Conservation (phyloP, 2,797 vertebrate species). For the Pogoniulus pusillus region DNA sequence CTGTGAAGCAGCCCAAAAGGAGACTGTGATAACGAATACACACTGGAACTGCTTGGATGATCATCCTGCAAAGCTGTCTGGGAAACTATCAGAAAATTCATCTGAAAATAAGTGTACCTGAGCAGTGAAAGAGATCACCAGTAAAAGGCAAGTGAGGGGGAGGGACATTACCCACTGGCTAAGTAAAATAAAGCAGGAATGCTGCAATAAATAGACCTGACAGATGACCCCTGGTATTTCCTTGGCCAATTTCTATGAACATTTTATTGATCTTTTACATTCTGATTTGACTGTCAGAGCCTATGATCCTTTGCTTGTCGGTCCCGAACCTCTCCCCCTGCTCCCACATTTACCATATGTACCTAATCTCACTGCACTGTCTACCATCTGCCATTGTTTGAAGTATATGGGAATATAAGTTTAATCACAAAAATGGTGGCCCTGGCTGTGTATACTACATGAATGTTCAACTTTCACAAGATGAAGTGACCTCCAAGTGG, state of each 20-base stretch:
- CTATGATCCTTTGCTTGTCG: constrained; percentile 46
- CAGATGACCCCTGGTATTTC: constrained; percentile 60
- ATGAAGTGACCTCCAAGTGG: constrained; percentile 62
- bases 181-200: constrained; percentile 44
- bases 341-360: constrained; percentile 48
- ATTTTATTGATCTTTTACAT: constrained; percentile 55
- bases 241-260: constrained; percentile 38
- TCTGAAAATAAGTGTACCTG: neutral
- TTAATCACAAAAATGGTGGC: constrained; percentile 49
- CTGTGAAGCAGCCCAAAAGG: neutral
- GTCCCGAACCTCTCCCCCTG: neutral
- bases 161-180: neutral
- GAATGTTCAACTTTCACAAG: constrained; percentile 38
- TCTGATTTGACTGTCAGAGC: constrained; percentile 41
- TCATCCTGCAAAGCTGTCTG: neutral
- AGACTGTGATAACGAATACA: neutral
- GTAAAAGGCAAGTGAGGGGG: neutral
- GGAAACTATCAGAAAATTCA: neutral
- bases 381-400: constrained; percentile 63
- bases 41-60: neutral
- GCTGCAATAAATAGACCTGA: constrained; percentile 42
- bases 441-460: neutral
- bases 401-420: constrained; percentile 18
- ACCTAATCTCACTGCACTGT: constrained; percentile 39
- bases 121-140: constrained; percentile 6